Conservation (phyloP, 2,113 vertebrate species). For the Saguinus imperator region DNA sequence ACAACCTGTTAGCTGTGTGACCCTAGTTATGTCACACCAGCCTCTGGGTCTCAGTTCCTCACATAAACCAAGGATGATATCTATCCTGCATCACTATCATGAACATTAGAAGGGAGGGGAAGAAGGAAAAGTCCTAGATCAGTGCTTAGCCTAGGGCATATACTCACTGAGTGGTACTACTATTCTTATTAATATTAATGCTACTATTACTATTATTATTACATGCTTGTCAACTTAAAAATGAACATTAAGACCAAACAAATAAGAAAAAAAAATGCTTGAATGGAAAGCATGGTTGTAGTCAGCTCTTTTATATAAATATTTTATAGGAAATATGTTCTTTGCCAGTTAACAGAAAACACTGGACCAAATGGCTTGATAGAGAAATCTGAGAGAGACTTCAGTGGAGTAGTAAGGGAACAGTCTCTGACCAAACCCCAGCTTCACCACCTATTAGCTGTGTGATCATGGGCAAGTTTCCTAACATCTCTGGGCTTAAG, state of each 20-base stretch:
- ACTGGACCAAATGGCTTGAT: neutral
- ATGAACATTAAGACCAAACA: neutral
- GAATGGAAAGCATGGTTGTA: neutral
- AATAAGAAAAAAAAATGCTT: neutral
- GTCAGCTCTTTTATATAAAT: neutral
- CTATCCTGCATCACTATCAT: neutral
- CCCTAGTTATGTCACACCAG: neutral
- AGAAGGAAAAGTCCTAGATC: neutral
- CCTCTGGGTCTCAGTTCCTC: neutral
- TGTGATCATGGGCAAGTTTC: neutral
- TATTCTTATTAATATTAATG: neutral
- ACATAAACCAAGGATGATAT: neutral
- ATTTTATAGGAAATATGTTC: neutral
- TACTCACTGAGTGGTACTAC: neutral
- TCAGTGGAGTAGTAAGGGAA: neutral
- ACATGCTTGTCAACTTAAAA: neutral
- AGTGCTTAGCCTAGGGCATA: neutral
- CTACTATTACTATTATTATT: neutral
- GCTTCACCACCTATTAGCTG: neutral
- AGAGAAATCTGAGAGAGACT: neutral
- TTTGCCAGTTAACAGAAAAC: constrained; percentile 19
- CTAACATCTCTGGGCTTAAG: neutral
- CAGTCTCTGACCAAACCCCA: neutral
- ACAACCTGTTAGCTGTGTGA: too few relatives aligned
- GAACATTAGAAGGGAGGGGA: too few relatives aligned